Evolutionary conservation across 2,113 vertebrate species (phyloP).

Genomic region (Symphodus melops): DNA sequence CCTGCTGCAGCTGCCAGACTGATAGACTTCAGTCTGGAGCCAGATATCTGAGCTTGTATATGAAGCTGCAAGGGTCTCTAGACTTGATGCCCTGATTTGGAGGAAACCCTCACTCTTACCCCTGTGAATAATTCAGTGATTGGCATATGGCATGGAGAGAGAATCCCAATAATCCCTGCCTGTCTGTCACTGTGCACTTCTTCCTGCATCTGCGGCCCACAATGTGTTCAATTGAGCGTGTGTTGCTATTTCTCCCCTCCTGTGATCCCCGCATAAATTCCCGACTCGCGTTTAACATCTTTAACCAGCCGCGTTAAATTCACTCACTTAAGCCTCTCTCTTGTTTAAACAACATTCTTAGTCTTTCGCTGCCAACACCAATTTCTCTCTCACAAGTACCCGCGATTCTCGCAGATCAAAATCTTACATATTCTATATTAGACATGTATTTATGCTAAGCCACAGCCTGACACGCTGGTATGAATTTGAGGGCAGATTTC

Average conservation of each 20-base stretch:
- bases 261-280: constrained; percentile 27
- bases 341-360: constrained; percentile 34
- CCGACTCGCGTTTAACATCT: constrained; percentile 45
- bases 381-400: not conserved
- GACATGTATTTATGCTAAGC: constrained; percentile 46
- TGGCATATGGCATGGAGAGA: constrained; percentile 73
- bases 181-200: constrained; percentile 36
- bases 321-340: constrained; percentile 22
- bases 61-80: constrained; percentile 10
- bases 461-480: constrained; percentile 11
- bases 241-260: constrained; percentile 29
- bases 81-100: constrained; percentile 60
- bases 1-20: not conserved
- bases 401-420: constrained; percentile 7
- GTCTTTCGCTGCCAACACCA: not conserved
- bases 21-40: not conserved
- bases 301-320: constrained; percentile 49
- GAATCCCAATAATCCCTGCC: constrained; percentile 60
- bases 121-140: constrained; percentile 79
- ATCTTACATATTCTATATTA: constrained; percentile 33
- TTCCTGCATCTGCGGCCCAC: constrained; percentile 22
- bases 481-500: constrained; percentile 33
- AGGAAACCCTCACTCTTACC: constrained; percentile 52
- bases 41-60: constrained; percentile 2
- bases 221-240: constrained; percentile 40